A percentile compares a stretch with the other conserved stretches of the same genome.
These are phyloP conservation scores for Neolamprologus devosi DNA, from an alignment of 2,113 vertebrate genomes.

Conservation along the genomic window DNA sequence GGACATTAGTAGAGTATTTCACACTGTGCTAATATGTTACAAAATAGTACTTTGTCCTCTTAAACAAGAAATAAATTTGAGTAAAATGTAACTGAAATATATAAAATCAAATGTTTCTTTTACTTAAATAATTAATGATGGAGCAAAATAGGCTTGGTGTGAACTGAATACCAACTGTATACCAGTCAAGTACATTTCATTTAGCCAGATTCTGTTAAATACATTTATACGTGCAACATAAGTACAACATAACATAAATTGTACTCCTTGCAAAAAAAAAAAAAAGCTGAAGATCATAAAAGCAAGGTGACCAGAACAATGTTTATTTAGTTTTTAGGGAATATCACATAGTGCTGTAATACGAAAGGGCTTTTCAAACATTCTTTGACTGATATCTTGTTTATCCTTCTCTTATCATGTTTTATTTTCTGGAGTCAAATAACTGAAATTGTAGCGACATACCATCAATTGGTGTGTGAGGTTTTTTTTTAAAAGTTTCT, in stretches of 20 bases:
- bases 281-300: neutral
- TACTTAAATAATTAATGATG: neutral
- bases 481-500: rapidly evolving
- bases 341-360: neutral
- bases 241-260: neutral
- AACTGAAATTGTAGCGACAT: neutral
- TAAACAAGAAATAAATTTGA: neutral
- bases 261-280: neutral
- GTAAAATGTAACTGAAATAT: neutral
- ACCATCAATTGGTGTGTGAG: neutral
- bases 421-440: neutral
- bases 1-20: neutral
- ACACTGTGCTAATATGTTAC: neutral
- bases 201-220: neutral
- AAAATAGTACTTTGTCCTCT: neutral
- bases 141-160: neutral
- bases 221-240: neutral
- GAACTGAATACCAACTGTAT: neutral
- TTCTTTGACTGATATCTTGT: neutral
- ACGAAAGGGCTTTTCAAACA: neutral
- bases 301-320: neutral
- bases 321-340: neutral
- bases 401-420: neutral
- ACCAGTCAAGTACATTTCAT: neutral
- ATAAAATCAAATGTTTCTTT: neutral